A percentile compares a stretch with the other conserved stretches of the same genome.
Evolutionary conservation across 2,113 vertebrate species (phyloP).

Genomic region (Scopus umbretta): DNA sequence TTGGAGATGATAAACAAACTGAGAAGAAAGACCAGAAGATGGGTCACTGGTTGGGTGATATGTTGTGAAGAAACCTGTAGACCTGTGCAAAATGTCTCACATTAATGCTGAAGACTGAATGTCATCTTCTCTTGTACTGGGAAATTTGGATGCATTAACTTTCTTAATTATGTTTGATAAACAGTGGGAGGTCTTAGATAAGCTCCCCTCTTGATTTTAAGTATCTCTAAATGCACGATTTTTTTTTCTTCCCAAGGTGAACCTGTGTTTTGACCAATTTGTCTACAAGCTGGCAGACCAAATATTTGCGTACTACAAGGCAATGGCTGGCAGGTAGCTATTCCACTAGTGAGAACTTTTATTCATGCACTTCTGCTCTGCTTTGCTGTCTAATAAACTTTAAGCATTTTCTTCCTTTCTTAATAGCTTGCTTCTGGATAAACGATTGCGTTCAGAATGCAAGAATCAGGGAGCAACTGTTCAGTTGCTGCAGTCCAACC

Average conservation of each 20-base stretch:
- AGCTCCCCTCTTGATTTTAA: not conserved
- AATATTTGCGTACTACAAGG: conserved; percentile 88
- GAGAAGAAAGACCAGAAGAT: not conserved
- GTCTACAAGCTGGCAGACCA: conserved; percentile 90
- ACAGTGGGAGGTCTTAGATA: not conserved
- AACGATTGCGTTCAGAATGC: conserved; percentile 83
- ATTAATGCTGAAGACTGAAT: not conserved
- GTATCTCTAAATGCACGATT: not conserved
- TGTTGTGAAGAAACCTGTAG: not conserved
- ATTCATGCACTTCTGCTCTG: not conserved
- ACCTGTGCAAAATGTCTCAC: not conserved
- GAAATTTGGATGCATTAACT: not conserved
- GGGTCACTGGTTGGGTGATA: not conserved
- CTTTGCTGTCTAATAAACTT: not conserved
- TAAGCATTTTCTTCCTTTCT: not conserved
- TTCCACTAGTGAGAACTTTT: not conserved
- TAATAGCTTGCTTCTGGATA: conserved; percentile 83
- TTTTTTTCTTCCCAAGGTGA: conserved; percentile 70
- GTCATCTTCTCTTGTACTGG: not conserved
- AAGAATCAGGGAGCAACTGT: conserved; percentile 85
- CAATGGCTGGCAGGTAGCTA: conserved; percentile 84
- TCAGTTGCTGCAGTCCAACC: conserved; percentile 79
- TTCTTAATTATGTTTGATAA: not conserved
- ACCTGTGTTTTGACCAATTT: conserved; percentile 89
- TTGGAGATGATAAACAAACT: not conserved